Evolutionary conservation across 92 coral and sea anemone genomes (phyloP), one percentile per base, ranked within the genome.

Genomic region (Metridium senile): DNA sequence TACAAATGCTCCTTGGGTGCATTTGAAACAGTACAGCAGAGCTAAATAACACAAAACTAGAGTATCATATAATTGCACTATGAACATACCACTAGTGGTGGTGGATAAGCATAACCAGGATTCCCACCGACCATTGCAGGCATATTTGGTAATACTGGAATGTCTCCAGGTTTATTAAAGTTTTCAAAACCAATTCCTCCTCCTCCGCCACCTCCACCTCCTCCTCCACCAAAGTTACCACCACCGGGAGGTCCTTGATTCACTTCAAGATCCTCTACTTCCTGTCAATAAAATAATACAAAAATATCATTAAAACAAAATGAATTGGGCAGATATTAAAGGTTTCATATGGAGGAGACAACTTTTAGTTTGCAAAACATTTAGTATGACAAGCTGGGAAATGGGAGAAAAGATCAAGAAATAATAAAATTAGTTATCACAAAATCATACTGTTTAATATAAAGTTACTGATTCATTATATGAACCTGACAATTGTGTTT

Each of bases 21-120:
- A n/a, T n/a, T n/a, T n/a, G n/a, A n/a, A n/a, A n/a, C n/a, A n/a
- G n/a, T n/a, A n/a, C n/a, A n/a, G n/a, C n/a, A n/a, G n/a, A n/a
- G n/a, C n/a, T n/a, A n/a, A n/a, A n/a, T n/a, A n/a, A n/a, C n/a
- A n/a, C n/a, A n/a, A n/a, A n/a, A n/a, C n/a, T n/a, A n/a, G n/a
- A n/a, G n/a, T n/a, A n/a, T n/a, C n/a, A n/a, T n/a, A n/a, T n/a
- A n/a, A n/a, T n/a, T n/a, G n/a, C n/a, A 19, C 25, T 16, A 19
- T 54, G 13, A 9, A 54, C n/a, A 9, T 54, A 16, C 61, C 4
- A 4, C 13, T 47, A 81, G 33, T 74, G 86, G 84, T 18, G 96
- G 97, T 81, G 94, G 94, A 47, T 89, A 90, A 18, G 87, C 92
- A 71, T 72, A 80, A 21, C 85, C 89, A n/a, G 88, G 84, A 62